These are phyloP conservation scores for Sarcophaga peregrina DNA, from an alignment of 1,140 invertebrate species.

Conservation along the genomic window DNA sequence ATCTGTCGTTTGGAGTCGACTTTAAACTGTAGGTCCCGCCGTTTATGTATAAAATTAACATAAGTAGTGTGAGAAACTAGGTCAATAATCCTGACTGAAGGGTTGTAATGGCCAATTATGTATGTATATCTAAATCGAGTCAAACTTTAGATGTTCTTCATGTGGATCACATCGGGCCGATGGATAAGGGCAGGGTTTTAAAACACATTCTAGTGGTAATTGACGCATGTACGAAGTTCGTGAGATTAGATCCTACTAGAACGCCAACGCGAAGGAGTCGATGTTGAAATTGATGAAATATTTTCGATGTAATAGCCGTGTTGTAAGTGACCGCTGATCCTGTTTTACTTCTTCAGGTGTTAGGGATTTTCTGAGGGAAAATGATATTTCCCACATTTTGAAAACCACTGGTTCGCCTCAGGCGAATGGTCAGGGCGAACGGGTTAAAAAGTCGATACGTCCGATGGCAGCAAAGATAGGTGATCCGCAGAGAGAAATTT, in stretches of 20 bases:
- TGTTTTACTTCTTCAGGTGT: slow-evolving; percentile 33
- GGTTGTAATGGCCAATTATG: too few relatives aligned
- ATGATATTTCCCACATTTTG: slow-evolving; percentile 4
- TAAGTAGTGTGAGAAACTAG: too few relatives aligned
- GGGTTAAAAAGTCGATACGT: slow-evolving; percentile 35
- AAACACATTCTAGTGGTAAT: slow-evolving; percentile 67
- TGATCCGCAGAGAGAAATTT: background rate
- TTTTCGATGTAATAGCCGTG: slow-evolving; percentile 24
- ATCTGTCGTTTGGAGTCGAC: too few relatives aligned
- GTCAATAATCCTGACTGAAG: too few relatives aligned
- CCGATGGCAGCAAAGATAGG: slow-evolving; percentile 45
- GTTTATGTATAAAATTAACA: too few relatives aligned
- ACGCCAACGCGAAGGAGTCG: slow-evolving; percentile 28
- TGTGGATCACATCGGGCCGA: slow-evolving; percentile 55
- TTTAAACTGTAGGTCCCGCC: too few relatives aligned
- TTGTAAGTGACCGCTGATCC: background rate
- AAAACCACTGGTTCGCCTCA: slow-evolving; percentile 56
- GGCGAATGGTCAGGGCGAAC: slow-evolving; percentile 50
- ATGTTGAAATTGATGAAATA: slow-evolving; percentile 19
- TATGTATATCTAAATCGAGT: too few relatives aligned
- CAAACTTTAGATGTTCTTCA: slow-evolving; percentile 52
- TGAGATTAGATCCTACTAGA: background rate
- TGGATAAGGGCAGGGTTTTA: slow-evolving; percentile 60
- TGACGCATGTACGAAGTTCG: slow-evolving; percentile 52
- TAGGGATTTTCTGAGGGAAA: slow-evolving; percentile 8